Conservation (phyloP, 23 tunicate species). For the Oikopleura vanhoeffeni region DNA sequence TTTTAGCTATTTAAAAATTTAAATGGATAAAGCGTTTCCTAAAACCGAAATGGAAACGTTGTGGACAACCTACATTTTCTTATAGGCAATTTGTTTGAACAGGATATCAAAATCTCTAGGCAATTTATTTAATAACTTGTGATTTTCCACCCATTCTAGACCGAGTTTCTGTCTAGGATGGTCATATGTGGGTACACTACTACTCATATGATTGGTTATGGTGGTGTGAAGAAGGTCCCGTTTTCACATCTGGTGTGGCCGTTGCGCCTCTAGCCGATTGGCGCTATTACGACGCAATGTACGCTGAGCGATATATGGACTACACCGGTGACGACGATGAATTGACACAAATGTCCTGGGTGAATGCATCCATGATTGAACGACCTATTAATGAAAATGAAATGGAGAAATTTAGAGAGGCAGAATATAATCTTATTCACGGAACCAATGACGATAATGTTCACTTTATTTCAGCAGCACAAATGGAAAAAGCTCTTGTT, state of each 20-base stretch:
- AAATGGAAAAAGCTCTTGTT: slow-evolving; percentile 77
- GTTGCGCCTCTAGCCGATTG: slow-evolving; percentile 59
- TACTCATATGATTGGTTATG: slow-evolving; percentile 56
- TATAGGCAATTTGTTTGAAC: no score
- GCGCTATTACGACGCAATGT: slow-evolving; percentile 92
- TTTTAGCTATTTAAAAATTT: no score
- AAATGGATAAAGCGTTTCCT: no score
- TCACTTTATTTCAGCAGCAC: slow-evolving; percentile 80
- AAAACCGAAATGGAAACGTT: no score
- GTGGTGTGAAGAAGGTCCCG: slow-evolving; percentile 34
- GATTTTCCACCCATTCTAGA: no score
- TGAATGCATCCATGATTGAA: neutral
- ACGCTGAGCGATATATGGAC: slow-evolving; percentile 90
- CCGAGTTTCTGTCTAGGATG: slow-evolving; percentile 14
- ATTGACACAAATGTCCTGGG: neutral
- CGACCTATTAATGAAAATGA: slow-evolving; percentile 16
- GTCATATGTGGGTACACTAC: slow-evolving; percentile 96
- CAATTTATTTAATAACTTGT: no score
- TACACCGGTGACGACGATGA: slow-evolving; percentile 13
- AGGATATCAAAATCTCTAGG: no score
- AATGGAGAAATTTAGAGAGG: slow-evolving; percentile 37
- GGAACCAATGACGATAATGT: slow-evolving; percentile 98
- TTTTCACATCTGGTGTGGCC: slow-evolving; percentile 79
- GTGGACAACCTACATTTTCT: no score
- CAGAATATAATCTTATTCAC: slow-evolving; percentile 40